These are phyloP conservation scores for Hylia prasina DNA, from an alignment of 2,113 vertebrate species.

Conservation along the genomic window DNA sequence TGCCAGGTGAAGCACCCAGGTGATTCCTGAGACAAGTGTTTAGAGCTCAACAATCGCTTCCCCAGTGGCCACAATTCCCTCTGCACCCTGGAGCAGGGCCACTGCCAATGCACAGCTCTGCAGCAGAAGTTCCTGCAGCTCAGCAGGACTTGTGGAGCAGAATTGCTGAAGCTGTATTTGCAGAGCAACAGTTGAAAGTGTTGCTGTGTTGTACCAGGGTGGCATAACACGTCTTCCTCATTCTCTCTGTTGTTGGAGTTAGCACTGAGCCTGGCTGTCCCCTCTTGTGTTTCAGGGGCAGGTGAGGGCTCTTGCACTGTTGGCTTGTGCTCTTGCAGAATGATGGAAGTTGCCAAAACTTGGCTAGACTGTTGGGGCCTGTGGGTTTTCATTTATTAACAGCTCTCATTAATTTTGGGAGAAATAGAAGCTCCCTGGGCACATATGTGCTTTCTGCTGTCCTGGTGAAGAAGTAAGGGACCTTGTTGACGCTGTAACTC, in stretches of 20 bases:
- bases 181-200: not conserved
- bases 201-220: not conserved
- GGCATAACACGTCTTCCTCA: rapidly evolving
- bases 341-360: not conserved
- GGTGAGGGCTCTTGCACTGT: not conserved
- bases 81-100: not conserved
- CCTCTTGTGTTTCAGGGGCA: not conserved
- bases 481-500: not conserved
- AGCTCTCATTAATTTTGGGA: not conserved
- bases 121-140: not conserved
- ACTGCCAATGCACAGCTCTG: rapidly evolving
- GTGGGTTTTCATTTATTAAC: not conserved
- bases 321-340: not conserved
- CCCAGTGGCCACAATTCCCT: not conserved
- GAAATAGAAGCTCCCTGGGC: not conserved
- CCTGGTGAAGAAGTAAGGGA: not conserved
- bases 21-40: not conserved
- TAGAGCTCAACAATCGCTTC: rapidly evolving
- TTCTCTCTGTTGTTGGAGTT: not conserved
- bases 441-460: not conserved
- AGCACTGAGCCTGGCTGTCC: not conserved
- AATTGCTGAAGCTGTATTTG: not conserved
- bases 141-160: not conserved
- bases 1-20: not conserved
- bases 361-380: not conserved